Conservation (phyloP, 2,888 invertebrate species). For the Athripsodes cinereus region DNA sequence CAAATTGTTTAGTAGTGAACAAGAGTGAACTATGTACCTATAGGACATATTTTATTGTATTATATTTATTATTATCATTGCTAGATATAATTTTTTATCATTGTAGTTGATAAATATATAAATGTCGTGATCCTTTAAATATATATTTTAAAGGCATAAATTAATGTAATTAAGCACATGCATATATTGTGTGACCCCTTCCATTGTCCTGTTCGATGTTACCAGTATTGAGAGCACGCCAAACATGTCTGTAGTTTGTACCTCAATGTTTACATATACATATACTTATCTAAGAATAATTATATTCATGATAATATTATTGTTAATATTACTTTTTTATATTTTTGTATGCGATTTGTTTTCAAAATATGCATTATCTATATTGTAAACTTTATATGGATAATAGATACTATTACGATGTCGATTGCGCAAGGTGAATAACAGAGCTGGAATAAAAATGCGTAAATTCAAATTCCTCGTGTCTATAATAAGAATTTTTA, state of each 20-base stretch:
- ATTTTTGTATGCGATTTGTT: conserved; percentile 6
- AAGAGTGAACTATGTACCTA: background rate
- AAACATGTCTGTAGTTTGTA: conserved; percentile 4
- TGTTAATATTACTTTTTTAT: background rate
- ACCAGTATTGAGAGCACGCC: conserved; percentile 9
- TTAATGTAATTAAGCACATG: background rate
- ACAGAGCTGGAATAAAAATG: too few species aligned
- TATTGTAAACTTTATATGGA: background rate
- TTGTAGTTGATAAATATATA: background rate
- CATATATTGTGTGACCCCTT: conserved; percentile 5
- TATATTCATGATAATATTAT: background rate
- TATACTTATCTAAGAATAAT: background rate
- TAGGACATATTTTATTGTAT: background rate
- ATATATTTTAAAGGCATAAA: background rate
- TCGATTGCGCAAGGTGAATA: too few species aligned
- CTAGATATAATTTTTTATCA: background rate
- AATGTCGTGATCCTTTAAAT: conserved; percentile 3
- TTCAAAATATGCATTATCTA: background rate
- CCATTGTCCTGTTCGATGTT: conserved; percentile 3
- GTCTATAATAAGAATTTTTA: too few species aligned
- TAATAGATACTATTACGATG: background rate
- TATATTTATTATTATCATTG: background rate
- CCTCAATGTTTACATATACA: conserved; percentile 3
- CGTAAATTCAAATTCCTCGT: too few species aligned
- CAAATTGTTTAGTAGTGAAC: background rate